Base-by-base conservation (phyloP, 2,113 vertebrate genomes). In the Protomyctophum bolini region DNA sequence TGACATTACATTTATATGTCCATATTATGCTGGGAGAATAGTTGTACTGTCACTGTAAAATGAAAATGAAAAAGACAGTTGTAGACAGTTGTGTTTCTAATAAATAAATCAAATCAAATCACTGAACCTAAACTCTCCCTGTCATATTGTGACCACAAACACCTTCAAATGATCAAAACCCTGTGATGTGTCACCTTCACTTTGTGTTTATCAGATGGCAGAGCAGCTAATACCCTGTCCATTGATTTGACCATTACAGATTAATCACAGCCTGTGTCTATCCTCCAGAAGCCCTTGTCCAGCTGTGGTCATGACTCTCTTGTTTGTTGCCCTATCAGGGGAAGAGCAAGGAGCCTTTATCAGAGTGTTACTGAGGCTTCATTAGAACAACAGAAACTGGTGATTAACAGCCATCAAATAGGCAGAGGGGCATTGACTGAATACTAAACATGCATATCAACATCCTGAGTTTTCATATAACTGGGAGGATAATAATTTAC, bases 361-460 rank as follows among this genome's bases (percentile, higher is more conserved):
- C 71, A 76, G 70, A 14, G 58, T 63, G 33, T 51, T 75, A 80
- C 86, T 80, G 70, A 81, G 79, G 50, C 69, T 76, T 9, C 74
- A 81, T 49, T 70, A 58, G 8, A 72, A 75, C 63, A 83, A 68
- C 63, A 69, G 48, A 6, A 68, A 57, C 10, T 15, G 70, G 29
- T 1, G 21, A 81, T 80, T 69, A 80, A 68, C 71, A 33, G 58
- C 28, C 71, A 33, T 56, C 28, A 75, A 78, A 10, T 7, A 65
- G 10, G 58, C 15, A 70, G 70, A 60, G 55, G 60, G 29, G 52
- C 8, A 72, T 28, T 9, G 4, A 51, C 64, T 33, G 80, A 86
- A 78, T 80, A 65, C 29, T 9, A 59, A 74, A 86, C 77, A 56
- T 41, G 41, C n/a, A 29, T 74, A 46, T 68, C 33, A 41, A 41